Percentiles rank a stretch among this genome's conserved stretches.
Evolutionary conservation across 2,113 vertebrate genomes (phyloP).

Genomic region (Sus scrofa): DNA sequence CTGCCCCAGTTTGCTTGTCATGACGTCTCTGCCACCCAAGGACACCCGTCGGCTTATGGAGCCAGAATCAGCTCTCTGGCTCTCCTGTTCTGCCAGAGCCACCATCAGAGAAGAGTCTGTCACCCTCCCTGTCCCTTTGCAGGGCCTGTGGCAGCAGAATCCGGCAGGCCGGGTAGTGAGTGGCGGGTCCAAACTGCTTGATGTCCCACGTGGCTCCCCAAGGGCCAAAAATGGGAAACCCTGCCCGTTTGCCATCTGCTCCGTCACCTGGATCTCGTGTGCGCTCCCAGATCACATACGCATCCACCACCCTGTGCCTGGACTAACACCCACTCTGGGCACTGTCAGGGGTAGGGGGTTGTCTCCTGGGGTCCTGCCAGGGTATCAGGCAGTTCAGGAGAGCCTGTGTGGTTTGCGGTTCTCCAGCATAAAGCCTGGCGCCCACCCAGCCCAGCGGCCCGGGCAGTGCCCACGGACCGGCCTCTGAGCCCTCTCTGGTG

Average conservation of each 20-base stretch:
- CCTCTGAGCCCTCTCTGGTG: neutral
- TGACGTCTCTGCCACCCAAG: neutral
- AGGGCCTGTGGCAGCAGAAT: neutral
- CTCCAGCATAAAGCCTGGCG: neutral
- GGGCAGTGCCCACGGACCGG: neutral
- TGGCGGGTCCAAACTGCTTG: neutral
- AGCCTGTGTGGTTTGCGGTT: neutral
- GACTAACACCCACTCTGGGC: neutral
- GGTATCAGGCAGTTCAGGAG: neutral
- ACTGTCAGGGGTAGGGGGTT: neutral
- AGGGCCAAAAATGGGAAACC: slow-evolving; percentile 52
- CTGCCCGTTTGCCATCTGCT: neutral
- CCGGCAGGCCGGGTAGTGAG: neutral
- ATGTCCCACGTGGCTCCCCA: neutral
- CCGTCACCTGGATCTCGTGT: neutral
- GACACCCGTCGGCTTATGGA: neutral
- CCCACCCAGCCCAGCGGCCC: neutral
- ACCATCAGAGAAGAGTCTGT: neutral
- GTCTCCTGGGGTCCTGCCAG: neutral
- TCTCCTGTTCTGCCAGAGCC: neutral
- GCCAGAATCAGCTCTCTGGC: too few relatives aligned
- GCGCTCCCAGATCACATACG: neutral
- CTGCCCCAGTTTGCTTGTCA: rapidly evolving
- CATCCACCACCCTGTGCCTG: neutral
- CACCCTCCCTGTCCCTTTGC: neutral